phyloP scores from a whole-genome alignment of 2,888 invertebrate genomes.

The Automeris io region DNA sequence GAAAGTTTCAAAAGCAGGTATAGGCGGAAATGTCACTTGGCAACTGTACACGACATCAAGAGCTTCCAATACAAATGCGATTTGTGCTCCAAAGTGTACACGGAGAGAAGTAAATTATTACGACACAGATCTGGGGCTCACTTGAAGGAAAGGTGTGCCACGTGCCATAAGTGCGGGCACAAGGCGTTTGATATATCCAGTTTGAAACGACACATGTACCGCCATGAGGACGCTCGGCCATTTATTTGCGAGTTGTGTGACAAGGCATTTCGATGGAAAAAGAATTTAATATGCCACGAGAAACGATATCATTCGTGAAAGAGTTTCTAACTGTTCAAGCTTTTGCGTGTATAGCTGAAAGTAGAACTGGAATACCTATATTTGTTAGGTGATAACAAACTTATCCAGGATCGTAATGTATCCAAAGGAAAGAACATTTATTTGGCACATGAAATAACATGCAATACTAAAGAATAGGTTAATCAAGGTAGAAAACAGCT shows the following conservation, averaged over 20 bases:
- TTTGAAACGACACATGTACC: constrained; percentile 14
- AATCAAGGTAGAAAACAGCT: no score
- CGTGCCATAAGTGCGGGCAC: constrained; percentile 20
- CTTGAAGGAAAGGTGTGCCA: constrained; percentile 18
- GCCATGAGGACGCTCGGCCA: constrained; percentile 20
- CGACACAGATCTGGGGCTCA: constrained; percentile 10
- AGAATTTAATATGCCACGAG: constrained; percentile 10
- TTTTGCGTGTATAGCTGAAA: constrained; percentile 5
- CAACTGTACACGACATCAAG: constrained; percentile 10
- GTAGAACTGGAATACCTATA: neutral
- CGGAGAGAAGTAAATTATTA: constrained; percentile 7
- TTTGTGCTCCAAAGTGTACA: constrained; percentile 21
- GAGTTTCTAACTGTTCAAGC: no score
- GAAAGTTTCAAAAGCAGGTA: constrained; percentile 9
- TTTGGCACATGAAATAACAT: no score
- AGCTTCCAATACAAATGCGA: constrained; percentile 26
- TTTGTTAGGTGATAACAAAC: constrained; percentile 7
- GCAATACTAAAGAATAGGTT: no score
- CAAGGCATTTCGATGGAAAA: constrained; percentile 38
- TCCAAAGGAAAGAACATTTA: no score
- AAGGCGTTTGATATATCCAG: constrained; percentile 13
- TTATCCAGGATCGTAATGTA: no score
- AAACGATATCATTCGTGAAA: neutral
- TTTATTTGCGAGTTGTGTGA: constrained; percentile 53
- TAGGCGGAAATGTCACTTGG: constrained; percentile 9